These are phyloP conservation scores for Seriola quinqueradiata DNA, from an alignment of 2,113 vertebrate genomes.

Conservation along the genomic window DNA sequence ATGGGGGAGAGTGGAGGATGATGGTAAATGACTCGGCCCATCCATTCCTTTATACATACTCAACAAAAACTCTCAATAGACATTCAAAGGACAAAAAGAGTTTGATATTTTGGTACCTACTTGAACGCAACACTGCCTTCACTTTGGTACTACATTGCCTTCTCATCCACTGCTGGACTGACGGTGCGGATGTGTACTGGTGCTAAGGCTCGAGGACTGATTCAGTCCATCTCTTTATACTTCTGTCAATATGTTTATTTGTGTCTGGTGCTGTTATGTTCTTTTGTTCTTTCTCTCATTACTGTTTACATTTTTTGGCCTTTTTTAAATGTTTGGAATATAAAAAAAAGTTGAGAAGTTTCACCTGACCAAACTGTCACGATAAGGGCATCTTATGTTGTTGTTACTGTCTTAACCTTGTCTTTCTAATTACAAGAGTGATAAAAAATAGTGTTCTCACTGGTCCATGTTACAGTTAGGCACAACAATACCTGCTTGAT, in stretches of 20 bases:
- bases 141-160: constrained; percentile 77
- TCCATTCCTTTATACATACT: constrained; percentile 23
- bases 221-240: constrained; percentile 72
- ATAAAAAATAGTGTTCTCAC: constrained; percentile 54
- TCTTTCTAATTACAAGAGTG: constrained; percentile 61
- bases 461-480: constrained; percentile 59
- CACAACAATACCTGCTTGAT: constrained; percentile 40
- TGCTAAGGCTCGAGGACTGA: constrained; percentile 78
- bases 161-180: constrained; percentile 72
- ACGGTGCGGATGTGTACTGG: constrained; percentile 71
- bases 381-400: constrained; percentile 57
- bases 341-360: constrained; percentile 54
- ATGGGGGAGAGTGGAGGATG: constrained; percentile 71
- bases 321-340: constrained; percentile 65
- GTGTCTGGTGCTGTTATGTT: constrained; percentile 85
- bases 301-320: constrained; percentile 82
- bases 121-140: constrained; percentile 74
- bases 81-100: constrained; percentile 42
- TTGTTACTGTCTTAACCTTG: constrained; percentile 61
- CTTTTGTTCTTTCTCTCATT: constrained; percentile 66
- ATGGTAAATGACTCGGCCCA: constrained; percentile 67
- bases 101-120: constrained; percentile 71
- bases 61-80: constrained; percentile 40
- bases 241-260: constrained; percentile 79
- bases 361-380: constrained; percentile 67